Percentiles rank a stretch among this genome's conserved stretches.
Conservation (phyloP, 2,888 invertebrate species). For the Maniola hyperantus region DNA sequence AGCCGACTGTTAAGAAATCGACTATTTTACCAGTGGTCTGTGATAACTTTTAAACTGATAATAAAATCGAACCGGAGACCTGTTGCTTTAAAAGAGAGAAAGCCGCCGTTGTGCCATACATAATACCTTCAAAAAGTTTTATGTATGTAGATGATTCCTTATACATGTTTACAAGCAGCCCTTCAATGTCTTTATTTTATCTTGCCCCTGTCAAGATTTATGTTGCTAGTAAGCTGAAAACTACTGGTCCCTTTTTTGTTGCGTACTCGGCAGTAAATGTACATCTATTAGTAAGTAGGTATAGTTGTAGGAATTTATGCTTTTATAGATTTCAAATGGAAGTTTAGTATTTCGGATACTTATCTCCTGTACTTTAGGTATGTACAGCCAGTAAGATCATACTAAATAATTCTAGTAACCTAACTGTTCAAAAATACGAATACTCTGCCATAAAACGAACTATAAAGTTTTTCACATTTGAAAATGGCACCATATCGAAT, state of each 20-base stretch:
- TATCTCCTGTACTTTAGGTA: neutral
- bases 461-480: no score
- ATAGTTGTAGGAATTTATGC: slow-evolving; percentile 19
- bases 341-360: neutral
- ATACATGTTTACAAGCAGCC: slow-evolving; percentile 32
- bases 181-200: slow-evolving; percentile 37
- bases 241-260: slow-evolving; percentile 35
- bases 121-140: neutral
- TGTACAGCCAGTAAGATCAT: no score
- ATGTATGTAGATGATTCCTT: slow-evolving; percentile 3
- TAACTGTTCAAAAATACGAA: no score
- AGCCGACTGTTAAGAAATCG: no score
- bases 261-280: slow-evolving; percentile 29
- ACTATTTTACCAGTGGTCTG: no score
- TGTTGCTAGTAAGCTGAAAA: slow-evolving; percentile 38
- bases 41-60: no score
- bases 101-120: neutral
- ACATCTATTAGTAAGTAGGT: slow-evolving; percentile 17
- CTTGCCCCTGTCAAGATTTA: slow-evolving; percentile 40
- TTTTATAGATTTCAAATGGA: neutral
- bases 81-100: neutral
- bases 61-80: neutral
- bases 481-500: no score
- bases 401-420: no score
- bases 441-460: no score